A percentile compares a stretch with the other conserved stretches of the same genome.
phyloP scores from a whole-genome alignment of 2,888 invertebrate genomes.

The Calliscelio sp. region DNA sequence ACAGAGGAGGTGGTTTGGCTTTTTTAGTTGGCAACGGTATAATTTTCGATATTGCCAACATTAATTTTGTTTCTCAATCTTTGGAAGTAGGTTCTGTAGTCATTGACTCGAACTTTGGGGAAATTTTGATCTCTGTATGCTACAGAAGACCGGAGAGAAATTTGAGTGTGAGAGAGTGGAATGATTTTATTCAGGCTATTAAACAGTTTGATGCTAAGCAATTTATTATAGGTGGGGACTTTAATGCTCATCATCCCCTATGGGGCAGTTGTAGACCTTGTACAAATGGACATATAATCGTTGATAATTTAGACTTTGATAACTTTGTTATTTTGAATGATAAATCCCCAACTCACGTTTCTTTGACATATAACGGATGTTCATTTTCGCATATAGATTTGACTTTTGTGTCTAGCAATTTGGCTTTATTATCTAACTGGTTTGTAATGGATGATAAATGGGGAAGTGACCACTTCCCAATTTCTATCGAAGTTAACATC shows the following conservation, averaged over 20 bases:
- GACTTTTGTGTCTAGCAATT: conserved; percentile 19
- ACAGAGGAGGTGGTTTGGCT: conserved; percentile 21
- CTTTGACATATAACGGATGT: background rate
- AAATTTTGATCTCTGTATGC: conserved; percentile 24
- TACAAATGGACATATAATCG: conserved; percentile 11
- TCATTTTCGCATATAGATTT: conserved; percentile 62
- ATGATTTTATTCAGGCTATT: background rate
- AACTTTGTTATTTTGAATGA: conserved; percentile 30
- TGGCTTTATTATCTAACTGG: conserved; percentile 51
- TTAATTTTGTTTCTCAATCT: background rate
- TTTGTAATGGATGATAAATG: conserved; percentile 23
- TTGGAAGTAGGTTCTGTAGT: background rate
- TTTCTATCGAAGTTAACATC: conserved; percentile 44
- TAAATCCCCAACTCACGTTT: conserved; percentile 38
- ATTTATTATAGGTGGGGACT: conserved; percentile 19
- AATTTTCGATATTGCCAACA: background rate
- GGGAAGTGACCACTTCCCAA: conserved; percentile 66
- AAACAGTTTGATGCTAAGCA: background rate
- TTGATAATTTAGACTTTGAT: conserved; percentile 25
- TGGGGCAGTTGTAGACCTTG: conserved; percentile 21
- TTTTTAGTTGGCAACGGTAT: conserved; percentile 5
- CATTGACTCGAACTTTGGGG: conserved; percentile 1
- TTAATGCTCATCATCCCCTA: conserved; percentile 35
- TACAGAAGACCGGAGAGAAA: conserved; percentile 18
- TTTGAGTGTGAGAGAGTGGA: conserved; percentile 1